Conservation (phyloP, 2,113 vertebrate species). For the Aegotheles bennettii region DNA sequence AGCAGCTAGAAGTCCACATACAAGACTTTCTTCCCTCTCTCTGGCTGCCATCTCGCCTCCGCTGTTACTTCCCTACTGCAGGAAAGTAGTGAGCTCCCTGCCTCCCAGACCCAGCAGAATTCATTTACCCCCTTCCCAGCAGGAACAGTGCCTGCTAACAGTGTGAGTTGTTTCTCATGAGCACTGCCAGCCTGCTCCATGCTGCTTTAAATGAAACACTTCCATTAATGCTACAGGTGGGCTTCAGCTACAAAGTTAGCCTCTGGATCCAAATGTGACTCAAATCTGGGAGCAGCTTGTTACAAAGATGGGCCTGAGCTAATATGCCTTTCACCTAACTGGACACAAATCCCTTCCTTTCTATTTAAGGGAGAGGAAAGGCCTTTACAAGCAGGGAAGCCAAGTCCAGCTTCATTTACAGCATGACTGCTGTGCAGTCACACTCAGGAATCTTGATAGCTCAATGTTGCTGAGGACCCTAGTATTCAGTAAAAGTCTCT, state of each 20-base stretch:
- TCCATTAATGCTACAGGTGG: neutral
- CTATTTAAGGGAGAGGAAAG: neutral
- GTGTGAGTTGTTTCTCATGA: neutral
- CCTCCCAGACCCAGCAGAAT: neutral
- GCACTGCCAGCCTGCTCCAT: neutral
- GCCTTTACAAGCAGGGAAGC: neutral
- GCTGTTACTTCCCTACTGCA: neutral
- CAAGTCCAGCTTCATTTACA: neutral
- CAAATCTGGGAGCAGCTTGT: neutral
- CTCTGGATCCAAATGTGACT: neutral
- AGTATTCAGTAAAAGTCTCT: neutral
- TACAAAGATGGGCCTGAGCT: neutral
- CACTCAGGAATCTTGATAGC: neutral
- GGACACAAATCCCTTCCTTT: neutral
- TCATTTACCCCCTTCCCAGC: neutral
- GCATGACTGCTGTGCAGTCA: neutral
- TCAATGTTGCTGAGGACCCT: neutral
- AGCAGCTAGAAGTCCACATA: neutral
- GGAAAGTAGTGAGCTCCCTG: neutral
- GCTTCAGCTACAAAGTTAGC: neutral
- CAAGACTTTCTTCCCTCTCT: neutral
- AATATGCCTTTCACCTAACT: neutral
- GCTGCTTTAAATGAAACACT: conserved; percentile 45
- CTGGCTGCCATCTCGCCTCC: neutral
- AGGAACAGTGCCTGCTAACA: neutral